Base-by-base conservation (phyloP, 2,888 invertebrate species). In the Laothoe populi region DNA sequence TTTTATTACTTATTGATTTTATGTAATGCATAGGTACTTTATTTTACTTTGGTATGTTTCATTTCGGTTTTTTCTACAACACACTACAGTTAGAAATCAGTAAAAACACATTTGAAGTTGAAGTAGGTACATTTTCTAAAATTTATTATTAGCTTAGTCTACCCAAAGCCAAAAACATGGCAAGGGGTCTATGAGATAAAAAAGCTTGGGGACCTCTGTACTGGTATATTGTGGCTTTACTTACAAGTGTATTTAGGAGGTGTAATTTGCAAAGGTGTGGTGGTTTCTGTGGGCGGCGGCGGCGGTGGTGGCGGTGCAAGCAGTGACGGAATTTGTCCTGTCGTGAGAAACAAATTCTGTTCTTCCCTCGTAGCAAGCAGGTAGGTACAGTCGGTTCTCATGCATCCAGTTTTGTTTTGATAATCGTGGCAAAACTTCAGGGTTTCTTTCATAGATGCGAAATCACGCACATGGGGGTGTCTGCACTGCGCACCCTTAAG, bases 391-490 rank as follows among this genome's bases (percentile, higher is more conserved):
- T 82, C 82, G 31, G 81, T 78, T 45, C 88, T 73, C 0, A 66
- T 72, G 63, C 92, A 92, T 4, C 85, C 86, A 8, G 80, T 72
- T 53, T 81, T 77, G 63, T 92, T 92, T 71, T 92, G 92, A 66
- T 75, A 84, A 63, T 92, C 86, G 71, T 89, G 89, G 60, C 92
- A 92, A 64, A 92, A 91, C 60, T 81, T 82, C 2, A 92, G 66
- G 11, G 84, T 84, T 1, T 76, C 73, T 77, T 83, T 84, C 87
- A 91, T 88, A 31, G 77, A 81, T 5, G 86, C 82, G 8, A 82
- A 71, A n/a, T 86, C 82, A 19, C 88, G 70, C 31, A 85, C 84
- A 61, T 90, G 90, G 0, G 82, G 74, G 66, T 79, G 88, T 68
- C 63, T 87, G 67, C 91, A 92, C 58, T 81, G 81, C 0, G 76